A percentile compares a stretch with the other conserved stretches of the same genome.
Conservation (phyloP, 2,888 invertebrate species). For the Chymomyza fuscimana region DNA sequence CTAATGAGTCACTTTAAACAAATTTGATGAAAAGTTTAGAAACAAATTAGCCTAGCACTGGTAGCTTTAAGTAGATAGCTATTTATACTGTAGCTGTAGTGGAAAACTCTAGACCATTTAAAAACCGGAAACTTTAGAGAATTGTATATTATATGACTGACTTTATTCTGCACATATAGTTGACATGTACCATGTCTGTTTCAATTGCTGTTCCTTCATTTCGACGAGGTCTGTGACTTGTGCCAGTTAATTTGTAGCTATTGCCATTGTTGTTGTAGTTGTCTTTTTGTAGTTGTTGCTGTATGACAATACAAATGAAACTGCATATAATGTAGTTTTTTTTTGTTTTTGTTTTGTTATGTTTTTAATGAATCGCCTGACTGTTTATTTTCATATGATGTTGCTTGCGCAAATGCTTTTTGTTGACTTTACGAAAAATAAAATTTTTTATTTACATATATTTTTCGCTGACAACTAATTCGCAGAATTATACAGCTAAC, state of each 20-base stretch:
- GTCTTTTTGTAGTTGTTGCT: neutral
- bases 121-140: slow-evolving; percentile 62
- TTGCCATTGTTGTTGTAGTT: slow-evolving; percentile 38
- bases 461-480: slow-evolving; percentile 19
- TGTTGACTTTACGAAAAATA: slow-evolving; percentile 43
- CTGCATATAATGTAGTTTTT: slow-evolving; percentile 59
- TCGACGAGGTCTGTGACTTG: slow-evolving; percentile 63
- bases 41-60: neutral
- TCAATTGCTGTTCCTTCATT: slow-evolving; percentile 41
- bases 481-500: slow-evolving; percentile 48
- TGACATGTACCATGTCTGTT: slow-evolving; percentile 29
- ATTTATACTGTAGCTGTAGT: slow-evolving; percentile 56
- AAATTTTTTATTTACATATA: slow-evolving; percentile 2
- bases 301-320: slow-evolving; percentile 45
- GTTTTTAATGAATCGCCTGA: slow-evolving; percentile 19
- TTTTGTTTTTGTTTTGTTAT: slow-evolving; percentile 19
- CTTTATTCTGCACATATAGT: slow-evolving; percentile 40
- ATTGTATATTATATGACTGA: slow-evolving; percentile 43
- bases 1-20: neutral
- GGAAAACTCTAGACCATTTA: slow-evolving; percentile 31
- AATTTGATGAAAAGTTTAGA: neutral
- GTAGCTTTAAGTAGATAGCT: slow-evolving; percentile 21
- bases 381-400: slow-evolving; percentile 2
- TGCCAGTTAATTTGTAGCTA: slow-evolving; percentile 53
- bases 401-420: slow-evolving; percentile 53